Base-by-base conservation (phyloP, 1,140 invertebrate genomes). In the Heliconius himera region DNA sequence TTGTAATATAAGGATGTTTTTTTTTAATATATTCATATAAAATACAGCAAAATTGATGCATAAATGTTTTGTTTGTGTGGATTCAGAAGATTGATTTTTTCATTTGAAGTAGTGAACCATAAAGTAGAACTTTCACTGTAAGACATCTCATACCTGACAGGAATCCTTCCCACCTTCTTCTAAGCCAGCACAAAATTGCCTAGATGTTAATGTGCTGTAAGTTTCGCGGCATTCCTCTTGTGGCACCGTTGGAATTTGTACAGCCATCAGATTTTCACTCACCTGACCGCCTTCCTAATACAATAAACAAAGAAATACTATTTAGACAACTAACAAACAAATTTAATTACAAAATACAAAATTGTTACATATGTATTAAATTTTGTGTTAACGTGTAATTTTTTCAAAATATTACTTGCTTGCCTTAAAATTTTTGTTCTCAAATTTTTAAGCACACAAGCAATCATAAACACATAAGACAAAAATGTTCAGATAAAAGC, bases 151-250 rank as follows among this genome's bases (percentile, higher is more conserved):
- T 20, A 72, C 70, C 70, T 72, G 70, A 33, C 77, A 78, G 29
- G 77, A 78, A 33, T 73, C 71, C 71, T 71, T 78, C 20, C 77
- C 70, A 38, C 29, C 33, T 41, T 38, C 36, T 20, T 72, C 70
- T 2, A 87, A 82, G 18, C 93, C 92, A 20, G 95, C 95, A 73
- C 96, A 96, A 33, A 96, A 88, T 95, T 96, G 96, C 46, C 94
- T 94, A 0, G 79, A 94, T 33, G 75, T 86, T 33, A 84, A 74
- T 18, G 56, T 83, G 18, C 41, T 36, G 72, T 88, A 89, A 0
- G 82, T 77, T 49, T 84, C 76, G 13, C 81, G 82, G 70, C 91
- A 93, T 0, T 86, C 83, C 0, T 80, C 77, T 38, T 82, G 80
- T 18, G 89, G 80, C 16, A 91, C 84, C 1, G 85, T 81, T 6